Percentiles rank a stretch among this genome's conserved stretches.
phyloP scores from a whole-genome alignment of 2,797 vertebrate species.

The Enteromius trimaculatus region DNA sequence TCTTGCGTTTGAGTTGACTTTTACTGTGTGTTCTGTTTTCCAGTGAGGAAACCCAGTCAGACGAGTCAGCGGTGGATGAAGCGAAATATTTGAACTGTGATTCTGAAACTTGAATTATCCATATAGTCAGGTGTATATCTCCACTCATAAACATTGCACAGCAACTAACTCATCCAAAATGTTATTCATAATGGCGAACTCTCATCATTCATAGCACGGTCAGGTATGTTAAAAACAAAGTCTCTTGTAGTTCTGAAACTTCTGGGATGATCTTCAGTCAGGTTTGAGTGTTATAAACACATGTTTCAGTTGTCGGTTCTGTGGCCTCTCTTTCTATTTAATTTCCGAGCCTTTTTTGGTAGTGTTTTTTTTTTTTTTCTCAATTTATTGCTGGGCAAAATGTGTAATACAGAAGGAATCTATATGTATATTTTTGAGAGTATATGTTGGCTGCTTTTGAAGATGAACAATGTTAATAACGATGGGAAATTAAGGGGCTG shows the following conservation, averaged over 20 bases:
- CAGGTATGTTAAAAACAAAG: conserved; percentile 5
- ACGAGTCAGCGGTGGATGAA: not conserved
- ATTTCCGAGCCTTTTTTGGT: not conserved
- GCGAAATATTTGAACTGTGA: conserved; percentile 30
- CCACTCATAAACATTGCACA: not conserved
- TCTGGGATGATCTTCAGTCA: not conserved
- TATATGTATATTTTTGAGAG: not conserved
- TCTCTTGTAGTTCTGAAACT: not conserved
- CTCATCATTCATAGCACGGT: not conserved
- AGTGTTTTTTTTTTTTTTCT: not conserved
- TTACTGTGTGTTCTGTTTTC: not conserved
- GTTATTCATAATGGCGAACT: not conserved
- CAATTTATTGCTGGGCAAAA: not conserved
- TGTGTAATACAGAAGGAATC: not conserved
- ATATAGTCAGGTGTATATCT: not conserved
- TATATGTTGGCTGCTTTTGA: not conserved
- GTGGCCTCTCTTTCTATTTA: not conserved
- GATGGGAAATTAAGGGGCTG: not conserved
- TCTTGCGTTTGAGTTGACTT: not conserved
- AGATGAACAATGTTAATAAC: not conserved
- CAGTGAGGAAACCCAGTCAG: conserved; percentile 27
- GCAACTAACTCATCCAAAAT: not conserved
- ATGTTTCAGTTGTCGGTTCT: not conserved
- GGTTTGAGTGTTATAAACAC: not conserved
- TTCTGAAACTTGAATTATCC: conserved; percentile 36